A percentile compares a stretch with the other conserved stretches of the same genome.
Evolutionary conservation across 2,113 vertebrate species (phyloP).

Genomic region (Morphnarchus princeps): DNA sequence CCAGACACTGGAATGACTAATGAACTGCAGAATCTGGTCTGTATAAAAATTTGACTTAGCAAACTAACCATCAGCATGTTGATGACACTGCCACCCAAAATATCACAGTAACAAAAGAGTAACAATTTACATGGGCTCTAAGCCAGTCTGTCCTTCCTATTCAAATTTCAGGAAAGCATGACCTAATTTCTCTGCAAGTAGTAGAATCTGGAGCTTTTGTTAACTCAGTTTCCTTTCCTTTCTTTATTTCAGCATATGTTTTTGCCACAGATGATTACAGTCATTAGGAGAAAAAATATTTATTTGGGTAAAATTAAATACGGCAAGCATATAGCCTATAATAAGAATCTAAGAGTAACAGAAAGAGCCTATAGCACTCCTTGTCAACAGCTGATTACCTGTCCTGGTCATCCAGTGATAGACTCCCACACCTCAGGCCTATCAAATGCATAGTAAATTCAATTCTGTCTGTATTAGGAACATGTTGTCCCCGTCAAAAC

Average conservation of each 20-base stretch:
- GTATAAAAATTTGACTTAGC: constrained; percentile 40
- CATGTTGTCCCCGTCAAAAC: background rate
- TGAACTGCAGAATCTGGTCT: constrained; percentile 21
- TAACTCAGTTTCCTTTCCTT: background rate
- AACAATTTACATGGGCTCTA: constrained; percentile 21
- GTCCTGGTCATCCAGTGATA: background rate
- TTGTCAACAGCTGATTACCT: background rate
- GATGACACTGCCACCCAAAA: constrained; percentile 49
- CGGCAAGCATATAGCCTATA: background rate
- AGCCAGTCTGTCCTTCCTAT: constrained; percentile 25
- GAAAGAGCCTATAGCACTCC: background rate
- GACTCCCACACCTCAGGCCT: background rate
- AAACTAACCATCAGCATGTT: constrained; percentile 32
- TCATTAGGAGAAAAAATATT: background rate
- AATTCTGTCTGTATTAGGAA: background rate
- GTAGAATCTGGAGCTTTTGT: background rate
- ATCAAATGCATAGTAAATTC: background rate
- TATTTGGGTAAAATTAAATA: background rate
- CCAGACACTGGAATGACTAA: constrained; percentile 33
- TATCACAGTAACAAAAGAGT: constrained; percentile 30
- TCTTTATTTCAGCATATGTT: background rate
- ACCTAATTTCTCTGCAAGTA: constrained; percentile 5
- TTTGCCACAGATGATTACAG: background rate
- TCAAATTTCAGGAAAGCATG: constrained; percentile 23
- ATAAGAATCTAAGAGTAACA: background rate